Conservation (phyloP, 1,140 invertebrate genomes). For the Drosophila rhopaloa region DNA sequence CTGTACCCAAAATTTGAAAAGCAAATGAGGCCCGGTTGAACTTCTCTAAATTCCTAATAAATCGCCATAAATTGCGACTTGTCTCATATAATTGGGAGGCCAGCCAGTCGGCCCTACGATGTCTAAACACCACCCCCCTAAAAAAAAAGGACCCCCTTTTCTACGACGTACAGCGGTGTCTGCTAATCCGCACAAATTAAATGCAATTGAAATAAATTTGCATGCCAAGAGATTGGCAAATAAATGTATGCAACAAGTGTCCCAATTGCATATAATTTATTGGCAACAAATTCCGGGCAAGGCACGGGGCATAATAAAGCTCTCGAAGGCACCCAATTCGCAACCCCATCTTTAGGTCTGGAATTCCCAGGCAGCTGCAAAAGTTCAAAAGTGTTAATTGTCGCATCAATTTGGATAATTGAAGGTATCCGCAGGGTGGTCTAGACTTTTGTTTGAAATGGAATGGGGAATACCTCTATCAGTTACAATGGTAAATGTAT, state of each 20-base stretch:
- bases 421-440: slow-evolving; percentile 29
- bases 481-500: background rate
- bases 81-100: slow-evolving; percentile 29
- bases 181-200: slow-evolving; percentile 78
- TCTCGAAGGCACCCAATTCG: slow-evolving; percentile 4
- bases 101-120: background rate
- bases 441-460: slow-evolving; percentile 2
- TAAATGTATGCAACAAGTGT: slow-evolving; percentile 76
- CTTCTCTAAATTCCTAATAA: slow-evolving; percentile 69
- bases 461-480: background rate
- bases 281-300: slow-evolving; percentile 65
- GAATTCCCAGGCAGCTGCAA: slow-evolving; percentile 31
- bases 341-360: background rate
- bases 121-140: background rate
- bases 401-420: slow-evolving; percentile 74
- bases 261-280: slow-evolving; percentile 81
- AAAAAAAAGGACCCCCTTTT: background rate
- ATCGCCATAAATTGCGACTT: slow-evolving; percentile 63
- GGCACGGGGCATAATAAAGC: slow-evolving; percentile 23
- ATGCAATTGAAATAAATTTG: slow-evolving; percentile 83
- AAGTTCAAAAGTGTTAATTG: slow-evolving; percentile 79
- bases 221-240: slow-evolving; percentile 65
- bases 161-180: slow-evolving; percentile 32
- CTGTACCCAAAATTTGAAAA: slow-evolving; percentile 25
- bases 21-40: slow-evolving; percentile 28